Conservation (phyloP, 2,888 invertebrate genomes). For the Iselma pallidipennis region DNA sequence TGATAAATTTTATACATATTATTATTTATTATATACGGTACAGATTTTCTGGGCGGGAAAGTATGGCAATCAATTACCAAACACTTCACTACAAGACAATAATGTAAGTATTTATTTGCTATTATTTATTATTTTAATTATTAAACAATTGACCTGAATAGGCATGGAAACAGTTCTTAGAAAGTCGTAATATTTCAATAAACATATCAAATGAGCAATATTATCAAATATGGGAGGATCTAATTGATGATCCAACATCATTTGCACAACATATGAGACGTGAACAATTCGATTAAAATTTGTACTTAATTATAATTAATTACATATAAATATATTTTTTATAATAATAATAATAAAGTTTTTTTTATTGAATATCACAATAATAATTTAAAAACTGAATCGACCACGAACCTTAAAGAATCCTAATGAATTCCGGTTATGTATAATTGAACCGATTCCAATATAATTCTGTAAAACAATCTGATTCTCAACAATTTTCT, state of each 20-base stretch:
- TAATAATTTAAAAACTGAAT: constrained; percentile 70
- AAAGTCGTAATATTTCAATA: constrained; percentile 51
- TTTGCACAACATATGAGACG: constrained; percentile 43
- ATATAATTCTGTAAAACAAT: constrained; percentile 81
- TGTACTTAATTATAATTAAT: background rate
- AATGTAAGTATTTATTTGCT: constrained; percentile 42
- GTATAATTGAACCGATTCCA: constrained; percentile 76
- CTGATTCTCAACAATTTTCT: constrained; percentile 62
- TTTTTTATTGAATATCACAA: constrained; percentile 18
- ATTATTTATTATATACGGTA: constrained; percentile 61
- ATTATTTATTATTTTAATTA: constrained; percentile 9
- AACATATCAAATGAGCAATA: constrained; percentile 56
- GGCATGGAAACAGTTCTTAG: constrained; percentile 59
- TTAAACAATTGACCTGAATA: constrained; percentile 31
- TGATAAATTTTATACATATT: constrained; percentile 59
- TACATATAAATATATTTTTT: too few relatives aligned
- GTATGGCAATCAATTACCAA: constrained; percentile 54
- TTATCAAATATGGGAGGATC: constrained; percentile 57
- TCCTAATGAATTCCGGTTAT: constrained; percentile 81
- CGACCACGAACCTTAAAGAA: constrained; percentile 87
- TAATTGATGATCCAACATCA: constrained; percentile 48
- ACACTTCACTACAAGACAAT: constrained; percentile 53
- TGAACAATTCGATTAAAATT: constrained; percentile 28
- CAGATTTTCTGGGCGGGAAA: constrained; percentile 55
- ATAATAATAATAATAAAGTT: too few relatives aligned